Percentiles rank a stretch among this genome's conserved stretches.
phyloP scores from a whole-genome alignment of 2,797 vertebrate genomes.

The Streptopelia turtur region DNA sequence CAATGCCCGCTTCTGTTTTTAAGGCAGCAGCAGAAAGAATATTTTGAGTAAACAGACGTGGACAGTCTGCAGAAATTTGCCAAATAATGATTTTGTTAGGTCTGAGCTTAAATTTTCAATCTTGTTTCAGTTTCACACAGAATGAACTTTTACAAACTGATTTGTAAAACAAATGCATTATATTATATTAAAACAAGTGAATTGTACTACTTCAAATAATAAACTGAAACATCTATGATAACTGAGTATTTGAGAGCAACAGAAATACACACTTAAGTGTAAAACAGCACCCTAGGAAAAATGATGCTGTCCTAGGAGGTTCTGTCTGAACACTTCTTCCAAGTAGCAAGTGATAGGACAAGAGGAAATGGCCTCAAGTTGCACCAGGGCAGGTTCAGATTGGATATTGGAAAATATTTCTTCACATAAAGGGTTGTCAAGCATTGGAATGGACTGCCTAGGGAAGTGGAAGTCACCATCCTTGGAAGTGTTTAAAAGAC shows the following conservation, averaged over 20 bases:
- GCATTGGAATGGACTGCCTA: no score
- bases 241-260: not conserved
- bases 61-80: not conserved
- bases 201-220: not conserved
- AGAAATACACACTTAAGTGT: not conserved
- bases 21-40: not conserved
- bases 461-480: no score
- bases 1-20: not conserved
- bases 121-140: not conserved
- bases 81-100: not conserved
- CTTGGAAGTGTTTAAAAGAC: no score
- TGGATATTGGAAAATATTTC: no score
- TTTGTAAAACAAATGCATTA: not conserved
- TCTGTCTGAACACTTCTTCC: not conserved
- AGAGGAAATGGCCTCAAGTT: no score
- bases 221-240: not conserved
- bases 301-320: not conserved
- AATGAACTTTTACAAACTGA: not conserved
- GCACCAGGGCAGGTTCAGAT: no score
- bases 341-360: no score
- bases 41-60: not conserved
- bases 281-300: not conserved
- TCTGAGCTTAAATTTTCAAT: not conserved
- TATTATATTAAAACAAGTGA: not conserved
- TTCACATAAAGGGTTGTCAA: no score